Conservation (phyloP, 2,113 vertebrate species). For the Chunga burmeisteri region DNA sequence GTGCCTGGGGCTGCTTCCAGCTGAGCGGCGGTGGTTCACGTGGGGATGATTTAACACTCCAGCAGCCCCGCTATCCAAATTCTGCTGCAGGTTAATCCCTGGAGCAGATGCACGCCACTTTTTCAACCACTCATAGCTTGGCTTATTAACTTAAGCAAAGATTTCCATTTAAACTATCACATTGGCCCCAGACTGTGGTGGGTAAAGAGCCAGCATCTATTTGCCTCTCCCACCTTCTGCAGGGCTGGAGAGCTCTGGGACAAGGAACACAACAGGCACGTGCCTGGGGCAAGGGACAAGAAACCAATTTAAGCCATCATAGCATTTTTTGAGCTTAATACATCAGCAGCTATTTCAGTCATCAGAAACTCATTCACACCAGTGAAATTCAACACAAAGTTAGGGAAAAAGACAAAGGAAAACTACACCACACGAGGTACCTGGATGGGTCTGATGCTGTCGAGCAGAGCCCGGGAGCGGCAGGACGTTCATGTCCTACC, state of each 20-base stretch:
- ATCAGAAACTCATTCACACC: background rate
- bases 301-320: background rate
- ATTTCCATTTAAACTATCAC: background rate
- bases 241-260: background rate
- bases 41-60: constrained; percentile 25
- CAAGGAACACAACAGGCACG: background rate
- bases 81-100: constrained; percentile 26
- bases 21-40: background rate
- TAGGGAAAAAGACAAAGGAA: background rate
- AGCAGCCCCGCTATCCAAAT: constrained; percentile 18
- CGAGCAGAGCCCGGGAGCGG: background rate
- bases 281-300: background rate
- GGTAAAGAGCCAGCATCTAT: background rate
- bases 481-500: background rate
- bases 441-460: background rate
- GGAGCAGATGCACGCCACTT: background rate
- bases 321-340: background rate
- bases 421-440: background rate
- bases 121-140: constrained; percentile 22
- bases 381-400: background rate
- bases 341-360: background rate
- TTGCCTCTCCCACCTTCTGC: background rate
- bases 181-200: background rate
- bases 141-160: constrained; percentile 12
- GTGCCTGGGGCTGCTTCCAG: constrained; percentile 34